Evolutionary conservation across 1,140 invertebrate genomes (phyloP).

Genomic region (Onthophagus taurus): DNA sequence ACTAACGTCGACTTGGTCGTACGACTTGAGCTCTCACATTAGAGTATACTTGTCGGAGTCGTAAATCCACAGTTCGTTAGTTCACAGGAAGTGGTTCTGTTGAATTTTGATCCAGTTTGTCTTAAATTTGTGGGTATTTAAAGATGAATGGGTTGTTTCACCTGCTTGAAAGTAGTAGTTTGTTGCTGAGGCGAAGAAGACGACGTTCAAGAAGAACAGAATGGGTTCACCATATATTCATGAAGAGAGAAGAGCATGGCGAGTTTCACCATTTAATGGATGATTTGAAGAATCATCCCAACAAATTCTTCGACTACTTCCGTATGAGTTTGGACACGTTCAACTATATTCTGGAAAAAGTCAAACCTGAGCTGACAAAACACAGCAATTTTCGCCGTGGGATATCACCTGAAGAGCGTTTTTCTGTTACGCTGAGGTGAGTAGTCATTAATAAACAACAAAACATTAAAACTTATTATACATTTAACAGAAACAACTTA

Average conservation of each 20-base stretch:
- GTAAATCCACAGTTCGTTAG: no score
- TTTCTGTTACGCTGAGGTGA: constrained; percentile 13
- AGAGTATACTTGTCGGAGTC: no score
- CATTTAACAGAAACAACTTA: constrained; percentile 9
- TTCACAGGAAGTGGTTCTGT: no score
- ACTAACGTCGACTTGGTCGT: no score
- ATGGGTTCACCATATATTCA: constrained; percentile 6
- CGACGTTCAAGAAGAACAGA: not conserved
- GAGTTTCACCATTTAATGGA: constrained; percentile 6
- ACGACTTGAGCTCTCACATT: no score
- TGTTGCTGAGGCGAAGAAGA: constrained; percentile 4
- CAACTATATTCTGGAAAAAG: constrained; percentile 10
- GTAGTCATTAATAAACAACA: not conserved
- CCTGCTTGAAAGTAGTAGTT: no score
- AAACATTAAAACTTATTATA: constrained; percentile 3
- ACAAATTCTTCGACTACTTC: constrained; percentile 9
- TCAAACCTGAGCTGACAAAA: constrained; percentile 1
- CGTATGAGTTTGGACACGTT: constrained; percentile 6
- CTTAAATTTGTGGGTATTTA: no score
- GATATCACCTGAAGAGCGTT: constrained; percentile 15
- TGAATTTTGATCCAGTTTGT: no score
- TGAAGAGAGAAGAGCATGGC: not conserved
- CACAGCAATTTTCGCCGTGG: constrained; percentile 8
- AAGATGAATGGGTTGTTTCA: no score
- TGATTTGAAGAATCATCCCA: constrained; percentile 4